Evolutionary conservation across 2,888 invertebrate genomes (phyloP), one percentile per base, ranked within the genome.

Genomic region (Nymphalis c-album): DNA sequence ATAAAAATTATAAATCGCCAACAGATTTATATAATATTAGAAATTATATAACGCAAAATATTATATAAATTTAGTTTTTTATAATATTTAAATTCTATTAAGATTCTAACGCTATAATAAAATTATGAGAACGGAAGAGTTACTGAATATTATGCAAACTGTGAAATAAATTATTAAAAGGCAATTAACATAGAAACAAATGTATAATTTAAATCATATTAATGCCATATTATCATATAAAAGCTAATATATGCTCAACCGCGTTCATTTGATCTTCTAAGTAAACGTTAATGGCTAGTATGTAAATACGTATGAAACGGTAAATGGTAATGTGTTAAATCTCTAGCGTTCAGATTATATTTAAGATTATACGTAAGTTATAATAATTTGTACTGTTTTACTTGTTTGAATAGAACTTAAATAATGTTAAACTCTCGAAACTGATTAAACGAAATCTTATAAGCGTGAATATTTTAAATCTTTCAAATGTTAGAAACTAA

Each of bases 241-340:
- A 46, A 20, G 51, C 31, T 45, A 45, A 60, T 59, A 50, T 51
- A 18, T 59, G 35, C 64, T 13, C 26, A 22, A 60, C 59, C 58
- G 60, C 64, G 51, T 64, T 64, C 60, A 45, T 64, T 51, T 59
- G 64, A 46, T 64, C 59, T 51, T 60, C 50, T 60, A 55, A 60
- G 60, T 47, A 60, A 65, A 60, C 57, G 13, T 57, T 10, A 40
- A 57, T 57, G 13, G 3, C 40, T 40, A 55, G 31, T n/a, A 57
- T 40, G 40, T 40, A 57, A 57, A 57, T 57, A 20, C 5, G 6
- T 3, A 57, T 40, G 18, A 35, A 57, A 57, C 40, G 40, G 57
- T 40, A 40, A 57, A 57, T 40, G 4, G 18, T 18, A 40, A 18
- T 40, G 10, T 18, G 35, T 18, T 8, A 35, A 57, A 35, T 40